A percentile compares a stretch with the other conserved stretches of the same genome.
Evolutionary conservation across 2,797 vertebrate species (phyloP).

Genomic region (Caiman crocodilus): DNA sequence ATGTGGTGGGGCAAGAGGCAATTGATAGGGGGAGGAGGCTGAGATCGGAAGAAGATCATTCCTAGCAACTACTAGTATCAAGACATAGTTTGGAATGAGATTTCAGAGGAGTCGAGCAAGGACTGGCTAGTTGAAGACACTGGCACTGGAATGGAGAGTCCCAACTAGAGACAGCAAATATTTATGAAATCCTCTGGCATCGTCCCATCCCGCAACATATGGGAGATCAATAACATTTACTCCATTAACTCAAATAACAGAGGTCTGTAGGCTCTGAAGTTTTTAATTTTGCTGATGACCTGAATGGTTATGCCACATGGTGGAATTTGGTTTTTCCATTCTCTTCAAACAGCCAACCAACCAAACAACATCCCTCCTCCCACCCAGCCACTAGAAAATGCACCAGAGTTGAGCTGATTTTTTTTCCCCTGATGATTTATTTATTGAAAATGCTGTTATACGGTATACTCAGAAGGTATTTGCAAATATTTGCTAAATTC

Average conservation of each 20-base stretch:
- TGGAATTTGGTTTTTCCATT: neutral
- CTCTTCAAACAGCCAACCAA: neutral
- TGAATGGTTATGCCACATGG: neutral
- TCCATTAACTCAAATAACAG: neutral
- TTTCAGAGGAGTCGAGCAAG: no score
- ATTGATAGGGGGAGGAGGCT: no score
- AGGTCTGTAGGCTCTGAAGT: neutral
- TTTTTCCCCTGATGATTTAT: neutral
- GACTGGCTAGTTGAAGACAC: no score
- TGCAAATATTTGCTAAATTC: neutral
- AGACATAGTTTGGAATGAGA: no score
- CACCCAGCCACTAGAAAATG: no score
- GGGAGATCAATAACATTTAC: neutral
- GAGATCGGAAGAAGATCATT: no score
- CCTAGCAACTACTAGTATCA: no score
- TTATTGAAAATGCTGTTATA: accelerated
- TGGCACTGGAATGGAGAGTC: no score
- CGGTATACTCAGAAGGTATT: neutral
- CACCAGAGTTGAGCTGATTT: neutral
- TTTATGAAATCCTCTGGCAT: neutral
- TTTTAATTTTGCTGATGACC: neutral
- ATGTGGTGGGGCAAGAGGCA: no score
- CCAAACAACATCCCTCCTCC: no score
- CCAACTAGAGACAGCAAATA: neutral
- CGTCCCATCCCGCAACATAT: accelerated